Percentiles rank a stretch among this genome's conserved stretches.
phyloP scores from a whole-genome alignment of 1,140 invertebrate genomes.

The Drosophila nikananu region DNA sequence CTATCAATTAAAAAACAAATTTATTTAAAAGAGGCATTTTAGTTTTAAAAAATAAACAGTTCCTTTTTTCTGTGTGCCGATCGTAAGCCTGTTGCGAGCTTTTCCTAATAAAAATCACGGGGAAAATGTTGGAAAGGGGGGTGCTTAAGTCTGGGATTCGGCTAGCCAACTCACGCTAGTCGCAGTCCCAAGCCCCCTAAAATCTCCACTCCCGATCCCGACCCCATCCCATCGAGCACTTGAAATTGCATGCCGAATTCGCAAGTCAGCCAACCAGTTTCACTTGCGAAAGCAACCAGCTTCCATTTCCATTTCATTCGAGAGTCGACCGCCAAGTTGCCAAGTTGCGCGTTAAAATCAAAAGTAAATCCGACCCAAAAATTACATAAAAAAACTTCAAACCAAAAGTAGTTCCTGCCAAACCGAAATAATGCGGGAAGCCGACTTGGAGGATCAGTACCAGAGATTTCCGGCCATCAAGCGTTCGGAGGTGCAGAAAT shows the following conservation, averaged over 20 bases:
- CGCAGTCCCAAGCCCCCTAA: conserved; percentile 1
- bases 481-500: conserved; percentile 86
- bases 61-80: neutral
- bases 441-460: conserved; percentile 86
- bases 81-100: conserved; percentile 57
- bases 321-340: conserved; percentile 68
- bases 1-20: too few relatives aligned
- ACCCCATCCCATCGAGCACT: conserved; percentile 37
- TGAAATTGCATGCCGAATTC: conserved; percentile 63
- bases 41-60: too few relatives aligned
- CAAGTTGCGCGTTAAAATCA: conserved; percentile 41
- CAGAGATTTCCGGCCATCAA: conserved; percentile 87
- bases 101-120: conserved; percentile 30
- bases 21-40: too few relatives aligned
- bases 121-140: neutral
- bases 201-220: conserved; percentile 37
- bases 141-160: conserved; percentile 22
- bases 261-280: conserved; percentile 67
- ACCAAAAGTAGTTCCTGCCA: conserved; percentile 51
- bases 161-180: conserved; percentile 27
- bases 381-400: neutral
- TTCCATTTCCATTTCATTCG: conserved; percentile 84
- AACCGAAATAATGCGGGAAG: conserved; percentile 36
- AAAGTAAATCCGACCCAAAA: conserved; percentile 36
- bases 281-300: conserved; percentile 75